A percentile compares a stretch with the other conserved stretches of the same genome.
Conservation (phyloP, 1,140 invertebrate genomes). For the Pollicipes pollicipes region DNA sequence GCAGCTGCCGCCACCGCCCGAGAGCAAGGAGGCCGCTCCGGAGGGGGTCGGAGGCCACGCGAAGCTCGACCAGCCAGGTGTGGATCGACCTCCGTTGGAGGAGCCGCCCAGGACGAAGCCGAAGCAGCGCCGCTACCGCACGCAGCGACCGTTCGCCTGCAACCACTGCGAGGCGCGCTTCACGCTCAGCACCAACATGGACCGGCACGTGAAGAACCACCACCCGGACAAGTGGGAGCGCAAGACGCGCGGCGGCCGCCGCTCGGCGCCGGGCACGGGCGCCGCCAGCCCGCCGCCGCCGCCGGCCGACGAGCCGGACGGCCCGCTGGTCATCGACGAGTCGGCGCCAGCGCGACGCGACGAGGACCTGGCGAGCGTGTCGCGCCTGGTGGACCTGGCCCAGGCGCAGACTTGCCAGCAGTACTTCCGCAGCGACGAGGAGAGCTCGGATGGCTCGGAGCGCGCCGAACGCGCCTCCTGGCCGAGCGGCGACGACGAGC, state of each 20-base stretch:
- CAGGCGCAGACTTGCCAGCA: conserved; percentile 41
- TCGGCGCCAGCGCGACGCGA: conserved; percentile 21
- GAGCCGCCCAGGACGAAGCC: too few species aligned
- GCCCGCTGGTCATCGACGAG: conserved; percentile 45
- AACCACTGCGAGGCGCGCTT: conserved; percentile 74
- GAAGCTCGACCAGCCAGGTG: too few species aligned
- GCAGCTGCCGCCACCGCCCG: too few species aligned
- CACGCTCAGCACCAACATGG: conserved; percentile 79
- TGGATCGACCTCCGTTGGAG: too few species aligned
- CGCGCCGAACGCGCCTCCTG: too few species aligned
- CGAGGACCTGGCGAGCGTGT: conserved; percentile 54
- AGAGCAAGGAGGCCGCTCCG: too few species aligned
- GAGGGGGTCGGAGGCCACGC: too few species aligned
- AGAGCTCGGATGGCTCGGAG: too few species aligned
- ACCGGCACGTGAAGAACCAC: conserved; percentile 80
- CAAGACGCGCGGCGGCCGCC: conserved; percentile 26
- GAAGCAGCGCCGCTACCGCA: conserved; percentile 71
- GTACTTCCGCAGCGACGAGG: conserved; percentile 19
- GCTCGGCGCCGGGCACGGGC: conserved; percentile 29
- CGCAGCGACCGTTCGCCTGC: conserved; percentile 75
- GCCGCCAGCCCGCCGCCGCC: conserved; percentile 9
- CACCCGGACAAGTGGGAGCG: conserved; percentile 62
- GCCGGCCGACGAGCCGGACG: conserved; percentile 20
- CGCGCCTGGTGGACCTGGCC: conserved; percentile 56
- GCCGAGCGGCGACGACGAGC: conserved; percentile 13